Base-by-base conservation (phyloP, 2,113 vertebrate species). In the Gallinago undulata region DNA sequence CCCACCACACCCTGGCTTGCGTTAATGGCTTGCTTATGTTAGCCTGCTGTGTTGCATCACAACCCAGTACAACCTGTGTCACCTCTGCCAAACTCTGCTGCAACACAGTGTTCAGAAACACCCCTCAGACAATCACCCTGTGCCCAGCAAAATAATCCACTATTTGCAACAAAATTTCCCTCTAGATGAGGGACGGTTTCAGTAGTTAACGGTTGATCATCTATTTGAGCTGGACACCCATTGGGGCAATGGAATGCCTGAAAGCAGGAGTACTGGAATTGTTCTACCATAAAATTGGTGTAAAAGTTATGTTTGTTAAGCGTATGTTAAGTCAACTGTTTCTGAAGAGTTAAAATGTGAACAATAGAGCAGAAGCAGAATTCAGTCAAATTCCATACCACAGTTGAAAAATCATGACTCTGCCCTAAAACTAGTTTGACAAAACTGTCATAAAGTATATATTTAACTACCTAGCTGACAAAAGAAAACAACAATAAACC, bases 21-120 rank as follows among this genome's bases (percentile, higher is more conserved):
- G 27, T 87, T 93, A 95, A 94, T 87, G 66, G 21, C 76, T 78
- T 95, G 39, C 83, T 96, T 69, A 93, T 51, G 55, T 87, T 76
- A 75, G 48, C 83, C 83, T 95, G 78, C 87, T 91, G 94, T 80
- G 93, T 43, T 53, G 19, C 77, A 57, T 50, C 66, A 41, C 48
- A 76, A 15, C 8, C 9, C 78, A 86, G 48, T 23, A 50, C 25
- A 35, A 69, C 16, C n/a, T 79, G 33, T 41, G 67, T 45, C 57
- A 89, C 37, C 15, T 53, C 75, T 91, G 78, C 69, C 85, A 78
- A 90, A 68, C 69, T 66, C 64, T 64, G 68, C 12, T 43, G 69
- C 80, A 80, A 74, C 66, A 35, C 11, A 70, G 50, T n/a, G 19
- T 75, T 84, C n/a, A 64, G 84, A 93, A 93, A 41, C 57, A 66